Percentiles rank a stretch among this genome's conserved stretches.
phyloP scores from a whole-genome alignment of 2,797 vertebrate genomes.

The Lagocephalus sceleratus region DNA sequence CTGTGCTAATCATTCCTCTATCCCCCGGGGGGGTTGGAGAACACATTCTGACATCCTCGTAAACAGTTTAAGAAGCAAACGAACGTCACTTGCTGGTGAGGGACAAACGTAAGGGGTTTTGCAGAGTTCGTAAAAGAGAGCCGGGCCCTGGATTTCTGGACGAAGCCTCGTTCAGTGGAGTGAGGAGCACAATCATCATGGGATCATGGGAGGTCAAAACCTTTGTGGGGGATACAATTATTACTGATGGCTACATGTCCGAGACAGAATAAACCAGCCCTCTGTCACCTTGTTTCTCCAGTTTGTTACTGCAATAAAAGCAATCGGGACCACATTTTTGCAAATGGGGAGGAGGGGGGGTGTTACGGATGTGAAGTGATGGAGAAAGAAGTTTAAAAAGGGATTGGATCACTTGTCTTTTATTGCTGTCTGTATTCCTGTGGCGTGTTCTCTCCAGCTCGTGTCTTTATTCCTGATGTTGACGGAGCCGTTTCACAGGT shows the following conservation, averaged over 20 bases:
- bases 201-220: conserved; percentile 5
- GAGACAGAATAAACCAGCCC: too few species aligned
- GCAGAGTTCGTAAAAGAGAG: conserved; percentile 13
- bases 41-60: conserved; percentile 65
- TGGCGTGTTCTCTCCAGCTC: neutral
- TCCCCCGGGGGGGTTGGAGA: conserved; percentile 34
- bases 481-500: conserved; percentile 13
- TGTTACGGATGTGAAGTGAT: too few species aligned
- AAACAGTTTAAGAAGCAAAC: conserved; percentile 65
- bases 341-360: too few species aligned
- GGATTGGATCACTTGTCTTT: too few species aligned
- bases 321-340: neutral
- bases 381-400: too few species aligned
- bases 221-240: too few species aligned
- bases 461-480: neutral
- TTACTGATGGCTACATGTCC: too few species aligned
- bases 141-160: neutral
- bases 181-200: conserved; percentile 1
- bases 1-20: conserved; percentile 54
- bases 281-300: conserved; percentile 27
- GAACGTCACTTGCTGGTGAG: conserved; percentile 36
- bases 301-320: conserved; percentile 1
- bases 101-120: conserved; percentile 37
- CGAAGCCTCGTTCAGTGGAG: conserved; percentile 7
- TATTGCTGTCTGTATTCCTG: too few species aligned